phyloP scores from a whole-genome alignment of 2,888 invertebrate genomes.

The Plebejus anna region DNA sequence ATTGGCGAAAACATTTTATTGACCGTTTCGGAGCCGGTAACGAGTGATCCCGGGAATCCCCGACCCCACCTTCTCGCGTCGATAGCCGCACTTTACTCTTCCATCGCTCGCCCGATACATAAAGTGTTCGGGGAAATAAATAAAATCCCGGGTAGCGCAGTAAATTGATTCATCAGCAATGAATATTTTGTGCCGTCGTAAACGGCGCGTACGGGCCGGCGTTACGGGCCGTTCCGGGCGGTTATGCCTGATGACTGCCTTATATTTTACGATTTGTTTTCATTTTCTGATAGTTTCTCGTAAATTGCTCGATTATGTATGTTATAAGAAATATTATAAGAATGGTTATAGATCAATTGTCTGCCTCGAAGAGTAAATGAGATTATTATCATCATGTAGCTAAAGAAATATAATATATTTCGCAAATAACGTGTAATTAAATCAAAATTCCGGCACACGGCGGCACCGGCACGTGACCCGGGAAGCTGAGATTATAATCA shows the following conservation, averaged over 20 bases:
- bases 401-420: background rate
- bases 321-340: background rate
- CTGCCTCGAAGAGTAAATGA: background rate
- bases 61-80: background rate
- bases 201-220: conserved; percentile 18
- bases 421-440: background rate
- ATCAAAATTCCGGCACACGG: background rate
- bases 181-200: conserved; percentile 20
- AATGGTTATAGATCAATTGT: background rate
- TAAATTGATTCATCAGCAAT: conserved; percentile 28
- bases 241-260: background rate
- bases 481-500: background rate
- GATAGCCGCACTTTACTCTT: background rate
- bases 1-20: background rate
- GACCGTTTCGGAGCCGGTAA: background rate
- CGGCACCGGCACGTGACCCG: background rate
- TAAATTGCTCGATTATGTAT: background rate
- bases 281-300: background rate
- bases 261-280: conserved; percentile 19
- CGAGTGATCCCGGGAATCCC: background rate
- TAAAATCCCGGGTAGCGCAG: background rate
- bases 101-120: background rate
- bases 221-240: background rate
- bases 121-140: background rate
- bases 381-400: background rate